A percentile compares a stretch with the other conserved stretches of the same genome.
Conservation (phyloP, 2,888 invertebrate species). For the Morpho achilles region DNA sequence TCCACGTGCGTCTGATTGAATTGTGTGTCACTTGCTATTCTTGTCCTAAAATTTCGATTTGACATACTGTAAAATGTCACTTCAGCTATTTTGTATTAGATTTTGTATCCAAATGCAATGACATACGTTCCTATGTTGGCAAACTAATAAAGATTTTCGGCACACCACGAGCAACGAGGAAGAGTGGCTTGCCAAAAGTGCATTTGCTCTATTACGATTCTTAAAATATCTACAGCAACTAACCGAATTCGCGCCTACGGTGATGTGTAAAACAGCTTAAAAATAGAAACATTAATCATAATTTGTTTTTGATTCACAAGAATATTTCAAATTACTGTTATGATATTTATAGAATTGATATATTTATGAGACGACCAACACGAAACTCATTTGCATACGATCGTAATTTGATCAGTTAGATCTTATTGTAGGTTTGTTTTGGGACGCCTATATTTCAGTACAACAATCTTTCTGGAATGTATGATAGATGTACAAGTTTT, state of each 20-base stretch:
- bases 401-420: no score
- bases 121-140: slow-evolving; percentile 15
- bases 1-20: slow-evolving; percentile 62
- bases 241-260: slow-evolving; percentile 3
- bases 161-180: slow-evolving; percentile 37
- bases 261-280: no score
- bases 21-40: slow-evolving; percentile 57
- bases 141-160: slow-evolving; percentile 29
- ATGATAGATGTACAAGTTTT: no score
- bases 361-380: no score
- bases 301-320: no score
- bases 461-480: no score
- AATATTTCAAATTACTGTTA: no score
- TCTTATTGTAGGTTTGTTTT: no score
- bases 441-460: no score
- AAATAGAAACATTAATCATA: no score
- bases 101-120: slow-evolving; percentile 5
- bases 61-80: slow-evolving; percentile 64
- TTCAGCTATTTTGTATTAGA: slow-evolving; percentile 1
- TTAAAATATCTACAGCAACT: slow-evolving; percentile 31
- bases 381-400: no score
- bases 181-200: slow-evolving; percentile 45
- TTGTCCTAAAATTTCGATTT: slow-evolving; percentile 54
- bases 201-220: slow-evolving; percentile 35
- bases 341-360: no score